Conservation (phyloP, 2,888 invertebrate genomes). For the Acheta domesticus region DNA sequence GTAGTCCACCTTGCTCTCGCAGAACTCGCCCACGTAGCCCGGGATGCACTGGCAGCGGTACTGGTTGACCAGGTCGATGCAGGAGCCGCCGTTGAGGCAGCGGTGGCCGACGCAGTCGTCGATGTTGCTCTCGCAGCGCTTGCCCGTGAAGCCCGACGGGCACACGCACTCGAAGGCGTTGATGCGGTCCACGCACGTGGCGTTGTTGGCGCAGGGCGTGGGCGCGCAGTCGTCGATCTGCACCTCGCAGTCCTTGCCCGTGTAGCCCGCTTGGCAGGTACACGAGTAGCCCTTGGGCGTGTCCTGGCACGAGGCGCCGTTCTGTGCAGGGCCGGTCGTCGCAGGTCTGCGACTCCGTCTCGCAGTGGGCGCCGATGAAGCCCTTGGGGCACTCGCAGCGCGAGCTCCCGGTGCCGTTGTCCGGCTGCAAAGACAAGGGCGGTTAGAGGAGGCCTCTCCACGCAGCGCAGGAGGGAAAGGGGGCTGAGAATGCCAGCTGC, state of each 20-base stretch:
- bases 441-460: too few relatives aligned
- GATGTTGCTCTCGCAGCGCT: slow-evolving; percentile 76
- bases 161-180: slow-evolving; percentile 79
- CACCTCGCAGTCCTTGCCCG: slow-evolving; percentile 79
- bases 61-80: slow-evolving; percentile 79
- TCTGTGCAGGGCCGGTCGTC: slow-evolving; percentile 75
- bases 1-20: slow-evolving; percentile 83
- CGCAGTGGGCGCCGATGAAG: slow-evolving; percentile 81
- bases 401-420: slow-evolving; percentile 58
- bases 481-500: too few relatives aligned
- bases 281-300: slow-evolving; percentile 68
- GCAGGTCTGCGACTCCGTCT: slow-evolving; percentile 71
- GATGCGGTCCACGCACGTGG: slow-evolving; percentile 67
- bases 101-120: slow-evolving; percentile 82
- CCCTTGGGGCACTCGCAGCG: slow-evolving; percentile 79
- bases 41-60: slow-evolving; percentile 87
- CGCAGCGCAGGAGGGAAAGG: too few relatives aligned
- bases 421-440: slow-evolving; percentile 40
- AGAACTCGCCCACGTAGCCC: slow-evolving; percentile 81
- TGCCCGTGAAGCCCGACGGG: slow-evolving; percentile 75
- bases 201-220: slow-evolving; percentile 82
- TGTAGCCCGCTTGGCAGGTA: slow-evolving; percentile 75
- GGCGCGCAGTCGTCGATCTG: slow-evolving; percentile 80
- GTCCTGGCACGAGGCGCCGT: slow-evolving; percentile 72
- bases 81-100: slow-evolving; percentile 86